Evolutionary conservation across 2,888 invertebrate species (phyloP).

Genomic region (Isoperla grammatica): DNA sequence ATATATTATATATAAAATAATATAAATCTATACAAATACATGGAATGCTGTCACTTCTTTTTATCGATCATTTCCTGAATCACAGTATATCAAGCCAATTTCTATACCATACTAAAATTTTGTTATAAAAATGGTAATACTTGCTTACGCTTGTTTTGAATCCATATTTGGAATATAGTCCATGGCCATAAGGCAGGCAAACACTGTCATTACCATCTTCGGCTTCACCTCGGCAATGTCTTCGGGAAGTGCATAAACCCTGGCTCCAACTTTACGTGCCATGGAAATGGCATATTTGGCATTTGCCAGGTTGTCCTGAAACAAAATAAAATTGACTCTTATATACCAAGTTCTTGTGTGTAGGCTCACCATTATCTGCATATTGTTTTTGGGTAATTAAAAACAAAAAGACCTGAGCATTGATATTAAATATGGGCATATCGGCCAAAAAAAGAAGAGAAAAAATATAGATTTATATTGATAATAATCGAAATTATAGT

Average conservation of each 20-base stretch:
- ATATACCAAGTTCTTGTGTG: too few species aligned
- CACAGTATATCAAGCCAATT: background rate
- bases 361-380: background rate
- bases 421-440: too few species aligned
- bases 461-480: too few species aligned
- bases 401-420: too few species aligned
- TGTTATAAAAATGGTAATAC: constrained; percentile 2
- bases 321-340: constrained; percentile 38
- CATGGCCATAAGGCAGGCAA: constrained; percentile 97
- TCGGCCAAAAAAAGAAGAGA: too few species aligned
- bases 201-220: constrained; percentile 99
- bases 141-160: constrained; percentile 29
- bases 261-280: constrained; percentile 95
- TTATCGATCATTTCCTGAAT: background rate
- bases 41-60: background rate
- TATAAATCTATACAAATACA: background rate
- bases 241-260: constrained; percentile 97
- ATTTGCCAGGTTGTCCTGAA: constrained; percentile 88
- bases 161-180: constrained; percentile 92
- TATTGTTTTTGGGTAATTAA: too few species aligned
- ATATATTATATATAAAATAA: constrained; percentile 5
- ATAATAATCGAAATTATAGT: too few species aligned
- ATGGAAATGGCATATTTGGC: constrained; percentile 99
- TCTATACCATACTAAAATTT: background rate
- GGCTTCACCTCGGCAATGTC: constrained; percentile 97